Percentiles rank a stretch among this genome's conserved stretches.
These are phyloP conservation scores for Callocephalon fimbriatum DNA, from an alignment of 2,113 vertebrate genomes.

Conservation along the genomic window DNA sequence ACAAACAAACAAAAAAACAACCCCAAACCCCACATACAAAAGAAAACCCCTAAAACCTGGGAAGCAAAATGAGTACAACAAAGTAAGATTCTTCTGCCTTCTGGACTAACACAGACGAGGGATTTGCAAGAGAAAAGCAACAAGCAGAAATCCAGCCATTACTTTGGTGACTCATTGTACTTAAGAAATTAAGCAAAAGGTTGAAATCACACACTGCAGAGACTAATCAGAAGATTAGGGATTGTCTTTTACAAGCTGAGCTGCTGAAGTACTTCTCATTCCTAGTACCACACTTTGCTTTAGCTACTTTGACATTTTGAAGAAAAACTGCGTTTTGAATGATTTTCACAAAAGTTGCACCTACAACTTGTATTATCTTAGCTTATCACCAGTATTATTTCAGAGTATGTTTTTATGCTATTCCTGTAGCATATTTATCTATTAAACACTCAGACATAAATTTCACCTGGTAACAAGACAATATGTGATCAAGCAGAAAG, in stretches of 20 bases:
- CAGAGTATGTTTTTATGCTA: not conserved
- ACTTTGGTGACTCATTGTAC: not conserved
- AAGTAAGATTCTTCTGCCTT: not conserved
- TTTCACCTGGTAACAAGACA: not conserved
- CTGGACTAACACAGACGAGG: not conserved
- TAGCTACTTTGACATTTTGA: not conserved
- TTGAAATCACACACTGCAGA: not conserved
- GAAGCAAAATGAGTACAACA: not conserved
- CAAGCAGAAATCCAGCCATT: not conserved
- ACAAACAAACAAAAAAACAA: too few relatives aligned
- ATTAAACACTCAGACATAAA: not conserved
- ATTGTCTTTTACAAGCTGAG: not conserved
- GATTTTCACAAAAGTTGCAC: not conserved
- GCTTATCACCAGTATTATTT: not conserved
- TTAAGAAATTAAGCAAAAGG: not conserved
- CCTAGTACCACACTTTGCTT: not conserved
- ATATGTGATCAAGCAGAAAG: not conserved
- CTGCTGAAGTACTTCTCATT: not conserved
- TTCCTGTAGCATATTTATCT: not conserved
- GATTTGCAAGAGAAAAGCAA: not conserved
- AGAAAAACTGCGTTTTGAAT: not conserved
- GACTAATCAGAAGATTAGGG: not conserved
- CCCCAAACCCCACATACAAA: not conserved
- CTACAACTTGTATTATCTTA: not conserved
- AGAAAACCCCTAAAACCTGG: not conserved